phyloP scores from a whole-genome alignment of 2,888 invertebrate genomes.

The Stegana nigrithorax region DNA sequence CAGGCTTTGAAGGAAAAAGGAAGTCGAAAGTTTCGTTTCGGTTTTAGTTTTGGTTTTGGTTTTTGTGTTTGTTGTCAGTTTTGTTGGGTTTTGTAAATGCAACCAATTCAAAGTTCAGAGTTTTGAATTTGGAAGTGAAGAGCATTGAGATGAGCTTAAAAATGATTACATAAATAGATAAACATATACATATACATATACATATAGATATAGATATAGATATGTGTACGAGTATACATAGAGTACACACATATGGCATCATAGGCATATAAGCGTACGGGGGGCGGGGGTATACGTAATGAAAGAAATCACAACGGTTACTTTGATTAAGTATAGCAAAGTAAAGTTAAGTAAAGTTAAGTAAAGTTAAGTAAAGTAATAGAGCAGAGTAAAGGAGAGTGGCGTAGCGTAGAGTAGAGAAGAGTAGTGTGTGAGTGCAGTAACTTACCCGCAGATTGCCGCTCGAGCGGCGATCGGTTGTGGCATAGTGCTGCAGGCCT shows the following conservation, averaged over 20 bases:
- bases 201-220: background rate
- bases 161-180: background rate
- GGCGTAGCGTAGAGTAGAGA: no score
- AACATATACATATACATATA: background rate
- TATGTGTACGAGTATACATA: background rate
- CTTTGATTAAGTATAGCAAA: no score
- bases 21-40: no score
- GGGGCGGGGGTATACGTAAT: background rate
- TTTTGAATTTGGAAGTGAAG: background rate
- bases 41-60: no score
- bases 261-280: no score
- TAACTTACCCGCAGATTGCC: conserved; percentile 68
- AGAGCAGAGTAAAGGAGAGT: background rate
- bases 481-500: conserved; percentile 68
- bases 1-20: conserved; percentile 43
- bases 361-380: no score
- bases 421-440: conserved; percentile 24
- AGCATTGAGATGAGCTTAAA: background rate
- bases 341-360: no score
- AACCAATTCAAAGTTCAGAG: background rate
- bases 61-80: background rate
- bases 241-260: no score
- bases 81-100: conserved; percentile 1
- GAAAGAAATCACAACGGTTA: no score
- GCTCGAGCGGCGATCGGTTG: conserved; percentile 68